Evolutionary conservation across 2,797 vertebrate species (phyloP), one percentile per base, ranked within the genome.

Genomic region (Gadopsis marmoratus): DNA sequence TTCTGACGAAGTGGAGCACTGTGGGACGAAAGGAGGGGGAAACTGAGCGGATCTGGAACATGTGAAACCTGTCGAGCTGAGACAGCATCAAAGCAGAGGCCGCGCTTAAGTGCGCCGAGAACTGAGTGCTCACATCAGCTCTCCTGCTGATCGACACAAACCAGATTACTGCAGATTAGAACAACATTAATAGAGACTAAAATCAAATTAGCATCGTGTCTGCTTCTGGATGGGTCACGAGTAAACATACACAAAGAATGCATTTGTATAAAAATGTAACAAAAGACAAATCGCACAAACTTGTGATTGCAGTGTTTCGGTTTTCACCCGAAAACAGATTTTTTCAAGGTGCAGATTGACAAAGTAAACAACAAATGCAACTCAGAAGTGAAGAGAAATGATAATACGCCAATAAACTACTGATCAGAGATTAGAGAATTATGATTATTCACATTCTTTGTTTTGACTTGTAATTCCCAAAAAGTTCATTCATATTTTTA

Each of bases 61-160:
- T 64, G 31, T 33, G 73, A 84, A 78, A 71, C 41, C 72, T 67
- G 69, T 37, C 7, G 23, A 79, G 62, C 75, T 17, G 65, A 76
- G 4, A 10, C 33, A 7, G 64, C 71, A 53, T 63, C 62, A 66
- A 69, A 79, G 63, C 78, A 56, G 65, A 63, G 50, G 48, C 64
- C 43, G 23, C 7, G 21, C 62, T 82, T 76, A 84, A 85, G 82
- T 55, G 76, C 19, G 74, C 39, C 50, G 80, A 78, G 68, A 86
- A 81, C 87, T 68, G 86, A 91, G 88, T 80, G 88, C 81, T 87
- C 72, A 63, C 84, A 83, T 91, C 88, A 84, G 83, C 82, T 83
- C 68, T 82, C 45, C 83, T 64, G 9, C 79, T 54, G 86, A 89
- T 88, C 88, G 83, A 89, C 89, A 76, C 83, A 83, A 89, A 92